phyloP scores from a whole-genome alignment of 2,113 vertebrate species.

The Chascanopsetta lugubris region DNA sequence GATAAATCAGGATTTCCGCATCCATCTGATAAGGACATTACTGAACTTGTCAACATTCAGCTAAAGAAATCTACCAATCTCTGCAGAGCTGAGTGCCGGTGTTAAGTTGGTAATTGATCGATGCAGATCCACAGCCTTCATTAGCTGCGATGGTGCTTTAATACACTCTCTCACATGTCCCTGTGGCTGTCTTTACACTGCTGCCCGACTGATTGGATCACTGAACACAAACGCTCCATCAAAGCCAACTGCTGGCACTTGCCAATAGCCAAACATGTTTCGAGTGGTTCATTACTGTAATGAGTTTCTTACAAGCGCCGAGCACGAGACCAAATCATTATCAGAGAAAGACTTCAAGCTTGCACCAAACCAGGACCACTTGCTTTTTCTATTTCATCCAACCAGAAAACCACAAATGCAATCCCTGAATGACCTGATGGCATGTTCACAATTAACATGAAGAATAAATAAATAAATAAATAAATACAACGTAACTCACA shows the following conservation, averaged over 20 bases:
- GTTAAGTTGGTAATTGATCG: background rate
- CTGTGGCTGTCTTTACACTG: conserved; percentile 11
- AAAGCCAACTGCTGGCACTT: conserved; percentile 3
- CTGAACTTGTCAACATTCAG: no score
- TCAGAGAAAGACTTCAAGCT: background rate
- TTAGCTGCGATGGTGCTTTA: conserved; percentile 1
- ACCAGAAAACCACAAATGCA: background rate
- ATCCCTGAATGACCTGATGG: background rate
- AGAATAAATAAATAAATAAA: background rate
- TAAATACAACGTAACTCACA: no score
- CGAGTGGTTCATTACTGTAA: conserved; percentile 23
- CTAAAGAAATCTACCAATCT: background rate
- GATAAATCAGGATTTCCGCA: no score
- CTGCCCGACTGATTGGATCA: conserved; percentile 20
- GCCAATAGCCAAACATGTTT: conserved; percentile 29
- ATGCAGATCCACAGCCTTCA: background rate
- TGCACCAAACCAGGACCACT: background rate
- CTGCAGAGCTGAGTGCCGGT: background rate
- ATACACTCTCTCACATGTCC: background rate
- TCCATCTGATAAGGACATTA: no score
- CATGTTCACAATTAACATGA: background rate
- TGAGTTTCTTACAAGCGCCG: conserved; percentile 16
- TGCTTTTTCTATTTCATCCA: background rate
- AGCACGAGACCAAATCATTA: conserved; percentile 4
- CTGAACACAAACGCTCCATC: conserved; percentile 26